Conservation (phyloP, 2,888 invertebrate genomes). For the Drosophila affinis region DNA sequence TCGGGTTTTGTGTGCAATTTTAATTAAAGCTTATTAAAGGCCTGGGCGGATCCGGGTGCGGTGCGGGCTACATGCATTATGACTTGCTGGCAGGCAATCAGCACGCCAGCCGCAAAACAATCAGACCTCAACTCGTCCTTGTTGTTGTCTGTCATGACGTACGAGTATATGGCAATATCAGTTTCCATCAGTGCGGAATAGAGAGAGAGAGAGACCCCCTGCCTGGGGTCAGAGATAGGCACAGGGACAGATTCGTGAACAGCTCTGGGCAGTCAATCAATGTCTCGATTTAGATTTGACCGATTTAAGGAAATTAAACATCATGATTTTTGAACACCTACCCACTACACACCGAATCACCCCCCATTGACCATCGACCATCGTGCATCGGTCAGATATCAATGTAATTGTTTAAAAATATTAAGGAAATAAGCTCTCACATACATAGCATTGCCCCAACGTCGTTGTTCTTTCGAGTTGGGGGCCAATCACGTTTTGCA, state of each 20-base stretch:
- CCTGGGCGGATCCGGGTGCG: not conserved
- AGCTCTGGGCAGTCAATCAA: slow-evolving; percentile 25
- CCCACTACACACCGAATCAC: not conserved
- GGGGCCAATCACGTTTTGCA: slow-evolving; percentile 46
- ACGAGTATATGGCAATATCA: not conserved
- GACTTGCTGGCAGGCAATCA: slow-evolving; percentile 37
- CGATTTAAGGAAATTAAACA: slow-evolving; percentile 75
- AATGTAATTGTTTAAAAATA: slow-evolving; percentile 58
- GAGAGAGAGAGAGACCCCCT: not conserved
- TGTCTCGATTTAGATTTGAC: slow-evolving; percentile 23
- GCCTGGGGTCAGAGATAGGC: not conserved
- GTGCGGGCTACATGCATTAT: slow-evolving; percentile 32
- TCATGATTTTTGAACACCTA: slow-evolving; percentile 64
- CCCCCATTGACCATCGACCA: not conserved
- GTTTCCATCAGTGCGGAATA: too few species aligned
- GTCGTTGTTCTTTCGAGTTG: slow-evolving; percentile 17
- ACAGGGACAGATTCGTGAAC: slow-evolving; percentile 11
- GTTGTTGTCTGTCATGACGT: not conserved
- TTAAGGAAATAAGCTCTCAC: slow-evolving; percentile 59
- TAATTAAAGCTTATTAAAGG: slow-evolving; percentile 50
- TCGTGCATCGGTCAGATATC: slow-evolving; percentile 5
- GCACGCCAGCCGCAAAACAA: not conserved
- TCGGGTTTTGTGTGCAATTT: slow-evolving; percentile 57
- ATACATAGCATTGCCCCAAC: slow-evolving; percentile 11
- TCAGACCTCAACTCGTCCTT: not conserved